A percentile compares a stretch with the other conserved stretches of the same genome.
Conservation (phyloP, 2,113 vertebrate species). For the Australoheros scitulus region DNA sequence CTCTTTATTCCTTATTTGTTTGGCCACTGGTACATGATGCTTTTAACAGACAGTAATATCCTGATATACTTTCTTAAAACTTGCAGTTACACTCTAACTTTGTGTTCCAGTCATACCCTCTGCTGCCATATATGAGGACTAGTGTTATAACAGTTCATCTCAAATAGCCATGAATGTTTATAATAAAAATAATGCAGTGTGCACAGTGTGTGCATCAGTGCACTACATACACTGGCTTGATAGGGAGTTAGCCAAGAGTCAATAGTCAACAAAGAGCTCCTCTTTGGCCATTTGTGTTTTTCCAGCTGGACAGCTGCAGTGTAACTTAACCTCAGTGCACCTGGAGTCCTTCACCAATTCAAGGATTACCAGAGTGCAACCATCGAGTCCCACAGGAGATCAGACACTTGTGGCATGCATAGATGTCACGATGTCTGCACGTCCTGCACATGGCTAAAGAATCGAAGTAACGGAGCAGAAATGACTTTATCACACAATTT, state of each 20-base stretch:
- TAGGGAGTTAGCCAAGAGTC: slow-evolving; percentile 25
- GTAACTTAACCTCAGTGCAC: slow-evolving; percentile 74
- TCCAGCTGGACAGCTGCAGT: slow-evolving; percentile 74
- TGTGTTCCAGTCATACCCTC: too few relatives aligned
- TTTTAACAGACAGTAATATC: too few relatives aligned
- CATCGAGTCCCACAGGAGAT: slow-evolving; percentile 28
- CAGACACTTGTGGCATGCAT: background rate
- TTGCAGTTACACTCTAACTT: too few relatives aligned
- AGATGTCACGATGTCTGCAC: background rate
- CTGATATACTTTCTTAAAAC: too few relatives aligned
- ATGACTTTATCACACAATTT: background rate
- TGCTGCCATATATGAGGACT: background rate
- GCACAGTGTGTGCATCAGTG: slow-evolving; percentile 5
- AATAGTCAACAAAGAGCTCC: slow-evolving; percentile 42
- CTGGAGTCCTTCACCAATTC: slow-evolving; percentile 58
- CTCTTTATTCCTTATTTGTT: too few relatives aligned
- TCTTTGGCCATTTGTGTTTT: slow-evolving; percentile 68
- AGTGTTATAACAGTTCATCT: background rate
- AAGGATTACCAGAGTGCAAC: slow-evolving; percentile 29
- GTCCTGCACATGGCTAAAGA: background rate
- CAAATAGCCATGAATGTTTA: background rate
- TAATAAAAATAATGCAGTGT: background rate
- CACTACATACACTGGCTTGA: slow-evolving; percentile 1
- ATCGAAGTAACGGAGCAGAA: background rate
- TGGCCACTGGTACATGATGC: too few relatives aligned